Conservation (phyloP, 35 echinoderm and acorn worm genomes). For the Acanthaster planci region DNA sequence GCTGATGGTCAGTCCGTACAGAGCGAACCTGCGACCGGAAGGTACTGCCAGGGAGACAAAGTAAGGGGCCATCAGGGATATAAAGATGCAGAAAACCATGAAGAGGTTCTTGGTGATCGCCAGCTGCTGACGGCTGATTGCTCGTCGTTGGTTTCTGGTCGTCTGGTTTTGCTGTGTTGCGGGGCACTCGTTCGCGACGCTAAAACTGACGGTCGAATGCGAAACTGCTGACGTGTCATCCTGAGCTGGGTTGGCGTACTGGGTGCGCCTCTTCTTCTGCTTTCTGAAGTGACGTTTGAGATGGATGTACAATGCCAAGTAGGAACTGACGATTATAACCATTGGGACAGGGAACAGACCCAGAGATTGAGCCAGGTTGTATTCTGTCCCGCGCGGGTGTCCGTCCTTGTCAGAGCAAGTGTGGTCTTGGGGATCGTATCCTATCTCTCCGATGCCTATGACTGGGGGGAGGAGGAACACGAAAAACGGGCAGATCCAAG, state of each 20-base stretch:
- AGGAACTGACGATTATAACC: conserved; percentile 64
- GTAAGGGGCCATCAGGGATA: conserved; percentile 44
- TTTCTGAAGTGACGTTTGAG: conserved; percentile 54
- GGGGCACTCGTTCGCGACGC: background rate
- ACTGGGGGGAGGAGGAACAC: conserved; percentile 62
- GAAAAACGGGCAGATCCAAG: conserved; percentile 68
- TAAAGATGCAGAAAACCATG: conserved; percentile 50
- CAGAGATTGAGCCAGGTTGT: conserved; percentile 57
- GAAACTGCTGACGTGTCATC: no score
- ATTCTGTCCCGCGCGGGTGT: conserved; percentile 55
- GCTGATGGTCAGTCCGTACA: conserved; percentile 35
- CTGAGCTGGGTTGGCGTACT: background rate
- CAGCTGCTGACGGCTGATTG: conserved; percentile 42
- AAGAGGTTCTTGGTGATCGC: conserved; percentile 70
- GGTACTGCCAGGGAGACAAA: conserved; percentile 11
- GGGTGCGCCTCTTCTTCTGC: conserved; percentile 26
- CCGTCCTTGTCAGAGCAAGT: conserved; percentile 65
- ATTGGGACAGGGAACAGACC: conserved; percentile 70
- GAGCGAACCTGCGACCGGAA: background rate
- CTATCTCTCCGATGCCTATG: conserved; percentile 68
- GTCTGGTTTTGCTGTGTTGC: background rate
- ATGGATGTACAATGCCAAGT: conserved; percentile 62
- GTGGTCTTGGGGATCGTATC: conserved; percentile 62
- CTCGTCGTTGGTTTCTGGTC: background rate
- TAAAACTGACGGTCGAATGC: background rate